phyloP scores from a whole-genome alignment of 2,888 invertebrate genomes.

The Polydrusus tereticollis region DNA sequence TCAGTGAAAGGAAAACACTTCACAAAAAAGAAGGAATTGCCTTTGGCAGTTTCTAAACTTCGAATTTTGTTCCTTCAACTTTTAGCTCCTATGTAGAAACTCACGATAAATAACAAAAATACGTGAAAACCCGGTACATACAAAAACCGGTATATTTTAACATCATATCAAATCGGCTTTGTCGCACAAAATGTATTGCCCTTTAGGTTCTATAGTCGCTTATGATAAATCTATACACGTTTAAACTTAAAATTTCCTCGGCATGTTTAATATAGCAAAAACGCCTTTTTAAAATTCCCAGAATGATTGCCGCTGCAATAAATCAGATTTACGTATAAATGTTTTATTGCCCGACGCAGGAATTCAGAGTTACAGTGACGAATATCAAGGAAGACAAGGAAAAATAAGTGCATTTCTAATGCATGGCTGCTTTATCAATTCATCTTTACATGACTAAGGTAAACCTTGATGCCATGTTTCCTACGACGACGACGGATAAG shows the following conservation, averaged over 20 bases:
- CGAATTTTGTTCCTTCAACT: too few species aligned
- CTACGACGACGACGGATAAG: too few species aligned
- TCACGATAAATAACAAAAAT: too few species aligned
- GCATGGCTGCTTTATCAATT: constrained; percentile 6
- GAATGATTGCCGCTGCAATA: constrained; percentile 26
- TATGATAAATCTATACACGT: constrained; percentile 7
- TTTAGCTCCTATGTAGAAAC: too few species aligned
- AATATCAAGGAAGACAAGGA: constrained; percentile 22
- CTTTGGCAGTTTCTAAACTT: too few species aligned
- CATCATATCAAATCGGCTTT: neutral
- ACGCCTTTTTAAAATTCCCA: constrained; percentile 34
- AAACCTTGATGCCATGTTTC: neutral
- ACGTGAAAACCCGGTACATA: too few species aligned
- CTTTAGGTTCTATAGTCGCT: neutral
- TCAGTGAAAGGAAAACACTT: too few species aligned
- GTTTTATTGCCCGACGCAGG: constrained; percentile 16
- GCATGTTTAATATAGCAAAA: constrained; percentile 28
- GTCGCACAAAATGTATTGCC: neutral
- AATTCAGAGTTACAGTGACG: constrained; percentile 24
- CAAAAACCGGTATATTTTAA: neutral
- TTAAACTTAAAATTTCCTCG: constrained; percentile 7
- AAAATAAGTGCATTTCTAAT: constrained; percentile 31
- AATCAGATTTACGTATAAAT: constrained; percentile 33
- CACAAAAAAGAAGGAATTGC: too few species aligned
- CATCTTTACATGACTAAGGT: neutral